Evolutionary conservation across 2,113 vertebrate genomes (phyloP).

Genomic region (Neomonachus schauinslandi): DNA sequence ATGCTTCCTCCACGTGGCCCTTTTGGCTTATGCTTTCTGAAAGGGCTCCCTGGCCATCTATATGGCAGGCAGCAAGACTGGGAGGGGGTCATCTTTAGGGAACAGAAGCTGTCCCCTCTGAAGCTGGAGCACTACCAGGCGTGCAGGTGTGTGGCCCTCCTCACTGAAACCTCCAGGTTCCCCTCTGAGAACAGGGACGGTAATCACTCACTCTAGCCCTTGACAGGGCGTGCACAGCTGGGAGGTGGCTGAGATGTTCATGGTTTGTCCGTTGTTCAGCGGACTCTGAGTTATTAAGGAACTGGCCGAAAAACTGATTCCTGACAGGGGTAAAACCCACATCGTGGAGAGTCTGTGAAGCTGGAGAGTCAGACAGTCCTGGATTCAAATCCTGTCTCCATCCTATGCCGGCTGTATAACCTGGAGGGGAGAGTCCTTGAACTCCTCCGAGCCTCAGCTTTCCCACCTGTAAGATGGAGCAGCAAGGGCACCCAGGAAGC

Average conservation of each 20-base stretch:
- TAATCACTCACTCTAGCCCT: background rate
- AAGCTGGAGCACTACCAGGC: background rate
- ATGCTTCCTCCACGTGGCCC: background rate
- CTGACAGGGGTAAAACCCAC: too few species aligned
- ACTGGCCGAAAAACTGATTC: too few species aligned
- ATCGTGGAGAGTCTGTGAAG: background rate
- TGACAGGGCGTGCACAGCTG: accelerated
- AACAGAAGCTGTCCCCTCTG: background rate
- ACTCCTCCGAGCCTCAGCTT: background rate
- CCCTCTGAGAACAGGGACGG: background rate
- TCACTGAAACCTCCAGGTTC: background rate
- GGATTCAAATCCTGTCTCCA: background rate
- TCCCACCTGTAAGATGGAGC: background rate
- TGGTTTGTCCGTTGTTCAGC: background rate
- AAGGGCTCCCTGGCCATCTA: background rate
- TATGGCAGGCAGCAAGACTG: background rate
- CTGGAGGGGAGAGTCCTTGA: background rate
- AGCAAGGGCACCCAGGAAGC: accelerated
- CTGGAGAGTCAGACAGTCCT: background rate
- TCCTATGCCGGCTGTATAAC: background rate
- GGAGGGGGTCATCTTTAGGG: background rate
- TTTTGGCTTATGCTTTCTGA: background rate
- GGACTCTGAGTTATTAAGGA: background rate
- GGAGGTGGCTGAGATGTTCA: background rate
- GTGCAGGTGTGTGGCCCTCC: background rate